phyloP scores from a whole-genome alignment of 2,113 vertebrate genomes.

The Tympanuchus pallidicinctus region DNA sequence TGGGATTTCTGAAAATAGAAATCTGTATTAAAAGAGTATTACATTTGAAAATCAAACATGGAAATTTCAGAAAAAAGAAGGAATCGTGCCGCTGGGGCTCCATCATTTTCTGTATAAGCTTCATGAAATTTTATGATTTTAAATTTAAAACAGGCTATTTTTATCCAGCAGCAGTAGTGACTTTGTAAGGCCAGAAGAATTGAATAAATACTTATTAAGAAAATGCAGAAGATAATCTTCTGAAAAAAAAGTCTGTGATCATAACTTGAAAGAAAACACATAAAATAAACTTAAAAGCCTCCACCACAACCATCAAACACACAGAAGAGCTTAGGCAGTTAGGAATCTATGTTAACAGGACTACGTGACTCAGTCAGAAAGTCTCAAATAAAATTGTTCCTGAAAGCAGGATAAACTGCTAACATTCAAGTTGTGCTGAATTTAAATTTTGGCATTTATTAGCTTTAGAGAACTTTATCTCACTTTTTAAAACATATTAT shows the following conservation, averaged over 20 bases:
- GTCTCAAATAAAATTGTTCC: neutral
- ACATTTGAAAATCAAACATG: neutral
- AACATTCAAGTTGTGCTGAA: neutral
- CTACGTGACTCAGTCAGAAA: neutral
- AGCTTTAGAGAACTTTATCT: neutral
- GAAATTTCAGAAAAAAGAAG: neutral
- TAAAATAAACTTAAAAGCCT: neutral
- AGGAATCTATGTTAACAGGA: neutral
- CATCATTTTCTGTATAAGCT: neutral
- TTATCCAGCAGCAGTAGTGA: neutral
- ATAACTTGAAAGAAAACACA: neutral
- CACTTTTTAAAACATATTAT: neutral
- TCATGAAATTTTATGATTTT: neutral
- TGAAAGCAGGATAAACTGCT: neutral
- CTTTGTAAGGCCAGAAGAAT: neutral
- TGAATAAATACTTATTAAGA: neutral
- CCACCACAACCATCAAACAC: neutral
- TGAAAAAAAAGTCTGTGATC: rapidly evolving
- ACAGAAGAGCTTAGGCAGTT: neutral
- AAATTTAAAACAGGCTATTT: neutral
- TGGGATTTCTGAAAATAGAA: neutral
- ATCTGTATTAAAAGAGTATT: neutral
- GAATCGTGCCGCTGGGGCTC: neutral
- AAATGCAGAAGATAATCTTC: neutral
- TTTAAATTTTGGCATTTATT: neutral